phyloP scores from a whole-genome alignment of 1,140 invertebrate species.

The Hypsibius dujardini region DNA sequence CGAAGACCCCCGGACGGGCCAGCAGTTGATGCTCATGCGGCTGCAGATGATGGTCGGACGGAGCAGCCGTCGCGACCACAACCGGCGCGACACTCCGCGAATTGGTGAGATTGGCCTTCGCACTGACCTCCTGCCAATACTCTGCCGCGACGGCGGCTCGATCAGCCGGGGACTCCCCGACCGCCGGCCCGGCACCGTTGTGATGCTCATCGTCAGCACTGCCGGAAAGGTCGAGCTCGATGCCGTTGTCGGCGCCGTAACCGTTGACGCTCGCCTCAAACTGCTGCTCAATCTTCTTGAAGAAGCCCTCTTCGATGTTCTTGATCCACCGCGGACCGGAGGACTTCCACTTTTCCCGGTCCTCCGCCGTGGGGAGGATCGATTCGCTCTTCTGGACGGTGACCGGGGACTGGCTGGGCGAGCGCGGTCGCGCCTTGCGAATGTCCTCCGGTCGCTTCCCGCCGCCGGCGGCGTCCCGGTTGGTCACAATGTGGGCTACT shows the following conservation, averaged over 20 bases:
- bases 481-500: neutral
- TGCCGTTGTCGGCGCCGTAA: conserved; percentile 6
- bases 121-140: conserved; percentile 14
- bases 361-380: neutral
- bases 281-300: neutral
- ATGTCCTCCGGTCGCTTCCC: neutral
- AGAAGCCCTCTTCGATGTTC: conserved; percentile 13
- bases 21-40: neutral
- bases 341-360: neutral
- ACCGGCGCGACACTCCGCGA: neutral
- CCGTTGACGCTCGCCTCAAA: conserved; percentile 11
- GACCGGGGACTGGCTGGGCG: conserved; percentile 10
- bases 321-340: neutral
- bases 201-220: neutral
- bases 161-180: neutral
- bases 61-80: neutral
- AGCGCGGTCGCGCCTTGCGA: neutral
- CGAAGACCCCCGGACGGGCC: neutral
- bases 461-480: neutral
- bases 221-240: neutral
- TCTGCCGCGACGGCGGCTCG: neutral
- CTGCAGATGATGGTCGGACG: neutral
- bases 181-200: neutral
- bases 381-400: neutral
- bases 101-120: neutral